Base-by-base conservation (phyloP, 2,797 vertebrate genomes). In the Labroides dimidiatus region DNA sequence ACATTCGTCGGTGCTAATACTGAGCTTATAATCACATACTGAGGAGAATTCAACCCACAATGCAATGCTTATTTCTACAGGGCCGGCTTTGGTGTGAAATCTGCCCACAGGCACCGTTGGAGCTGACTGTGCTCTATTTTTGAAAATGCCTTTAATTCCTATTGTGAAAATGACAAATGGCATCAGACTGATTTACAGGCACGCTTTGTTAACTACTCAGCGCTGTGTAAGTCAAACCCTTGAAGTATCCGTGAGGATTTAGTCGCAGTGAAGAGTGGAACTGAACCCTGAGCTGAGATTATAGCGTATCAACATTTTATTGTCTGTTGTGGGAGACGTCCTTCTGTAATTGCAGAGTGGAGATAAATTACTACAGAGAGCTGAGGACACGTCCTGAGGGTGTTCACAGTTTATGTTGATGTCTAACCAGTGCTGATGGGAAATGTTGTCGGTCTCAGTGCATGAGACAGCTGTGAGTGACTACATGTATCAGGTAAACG, bases 101-200 rank as follows among this genome's bases (percentile, higher is more conserved):
- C 65, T 39, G 59, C 54, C 65, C 69, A 52, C 13, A 24, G 68
- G 52, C 67, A 55, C 13, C 0, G 6, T 49, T 20, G 23, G 30
- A 49, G 66, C 7, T 23, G 48, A 11, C 19, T 15, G 49, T 33
- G 42, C 20, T 23, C 10, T 64, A 16, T 53, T 56, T 72, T 44
- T 41, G 37, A 60, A 67, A 55, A 33, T 27, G 37, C 17, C 20
- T 72, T 60, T 41, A 56, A 76, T 71, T 70, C 10, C 42, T 19
- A 53, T 72, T 66, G 59, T 69, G 52, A 15, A 71, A 67, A 60
- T 3, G 27, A 54, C 51, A 44, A 27, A 75, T 43, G 30, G 13
- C 52, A 78, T 59, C 30, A 19, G 11, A 33, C n/a, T 48, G 64
- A 75, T 68, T 72, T 61, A 63, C 21, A 62, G 61, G 6, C 57